These are phyloP conservation scores for Paratilapia polleni DNA, from an alignment of 2,113 vertebrate genomes.

Conservation along the genomic window DNA sequence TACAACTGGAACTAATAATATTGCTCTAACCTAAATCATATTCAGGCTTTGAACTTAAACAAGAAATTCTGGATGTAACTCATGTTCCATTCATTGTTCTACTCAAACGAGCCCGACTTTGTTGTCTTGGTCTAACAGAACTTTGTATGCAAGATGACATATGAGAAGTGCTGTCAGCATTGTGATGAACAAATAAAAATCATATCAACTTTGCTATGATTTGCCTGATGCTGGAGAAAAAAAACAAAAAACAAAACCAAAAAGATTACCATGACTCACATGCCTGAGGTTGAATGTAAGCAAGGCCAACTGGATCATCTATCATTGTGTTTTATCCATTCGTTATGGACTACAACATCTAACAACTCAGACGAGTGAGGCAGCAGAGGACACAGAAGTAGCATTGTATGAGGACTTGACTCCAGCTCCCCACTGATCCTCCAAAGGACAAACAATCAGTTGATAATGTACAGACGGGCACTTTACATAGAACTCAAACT, in stretches of 20 bases:
- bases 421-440: neutral
- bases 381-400: neutral
- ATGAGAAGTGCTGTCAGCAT: neutral
- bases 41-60: neutral
- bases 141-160: neutral
- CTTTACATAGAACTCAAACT: neutral
- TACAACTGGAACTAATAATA: neutral
- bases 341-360: neutral
- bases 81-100: neutral
- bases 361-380: neutral
- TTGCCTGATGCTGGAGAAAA: neutral
- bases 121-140: neutral
- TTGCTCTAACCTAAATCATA: neutral
- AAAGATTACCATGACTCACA: neutral
- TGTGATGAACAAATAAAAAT: neutral
- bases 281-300: neutral
- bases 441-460: neutral
- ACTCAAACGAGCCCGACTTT: neutral
- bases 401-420: neutral
- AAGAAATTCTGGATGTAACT: neutral
- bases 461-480: rapidly evolving
- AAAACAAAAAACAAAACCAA: neutral
- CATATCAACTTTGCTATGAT: neutral
- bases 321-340: neutral
- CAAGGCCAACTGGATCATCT: neutral